These are phyloP conservation scores for Pitta sordida DNA, from an alignment of 2,113 vertebrate species.

Conservation along the genomic window DNA sequence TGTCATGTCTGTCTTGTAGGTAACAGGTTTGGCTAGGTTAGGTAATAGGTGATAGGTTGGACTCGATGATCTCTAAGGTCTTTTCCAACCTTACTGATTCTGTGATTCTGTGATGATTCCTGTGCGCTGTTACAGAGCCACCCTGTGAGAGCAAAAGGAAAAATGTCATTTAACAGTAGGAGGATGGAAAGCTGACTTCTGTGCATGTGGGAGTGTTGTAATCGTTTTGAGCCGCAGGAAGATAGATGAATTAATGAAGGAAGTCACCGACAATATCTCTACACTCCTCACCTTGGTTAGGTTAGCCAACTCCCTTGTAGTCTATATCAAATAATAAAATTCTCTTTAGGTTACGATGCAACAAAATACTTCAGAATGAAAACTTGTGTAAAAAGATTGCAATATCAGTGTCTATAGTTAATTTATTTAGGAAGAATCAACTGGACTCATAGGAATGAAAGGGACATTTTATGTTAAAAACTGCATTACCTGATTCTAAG, in stretches of 20 bases:
- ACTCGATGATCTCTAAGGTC: too few relatives aligned
- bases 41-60: too few relatives aligned
- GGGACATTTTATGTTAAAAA: neutral
- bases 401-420: rapidly evolving
- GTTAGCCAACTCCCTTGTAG: neutral
- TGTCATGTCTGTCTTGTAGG: neutral
- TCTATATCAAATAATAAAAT: neutral
- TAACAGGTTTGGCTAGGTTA: too few relatives aligned
- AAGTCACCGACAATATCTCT: neutral
- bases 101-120: too few relatives aligned
- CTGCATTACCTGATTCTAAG: neutral
- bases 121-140: neutral
- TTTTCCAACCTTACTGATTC: too few relatives aligned
- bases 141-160: neutral
- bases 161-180: neutral
- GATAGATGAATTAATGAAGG: neutral
- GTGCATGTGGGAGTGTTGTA: neutral
- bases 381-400: neutral
- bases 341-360: neutral
- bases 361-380: neutral
- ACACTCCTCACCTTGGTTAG: neutral
- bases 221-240: neutral
- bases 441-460: neutral
- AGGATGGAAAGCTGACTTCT: neutral
- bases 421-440: neutral